Evolutionary conservation across 2,888 invertebrate genomes (phyloP), one percentile per base, ranked within the genome.

Genomic region (Nudaria mundana): DNA sequence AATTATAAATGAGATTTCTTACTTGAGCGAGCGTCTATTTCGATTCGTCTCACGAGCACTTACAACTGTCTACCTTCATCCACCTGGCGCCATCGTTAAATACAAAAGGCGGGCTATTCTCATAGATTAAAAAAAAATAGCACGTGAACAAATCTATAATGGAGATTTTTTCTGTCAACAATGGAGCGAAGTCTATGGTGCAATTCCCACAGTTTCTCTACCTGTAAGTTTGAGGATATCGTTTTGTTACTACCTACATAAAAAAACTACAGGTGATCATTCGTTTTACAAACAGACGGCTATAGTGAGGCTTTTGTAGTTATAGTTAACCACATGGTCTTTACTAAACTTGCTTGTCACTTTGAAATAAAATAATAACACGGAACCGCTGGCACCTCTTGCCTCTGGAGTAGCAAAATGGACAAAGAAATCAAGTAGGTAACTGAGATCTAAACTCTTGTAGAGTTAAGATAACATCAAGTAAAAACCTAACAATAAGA

Each of bases 131-230:
- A 39, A 52, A 54, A 61, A 60, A 54, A 53, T 35, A 59, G 69
- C 71, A 68, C 68, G 66, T 65, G 70, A 25, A 52, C 28, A 7
- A 43, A 43, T 47, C 44, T 40, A 37, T 51, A 31, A 30, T 40
- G 46, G 31, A 30, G 37, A 34, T 22, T 30, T 33, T 45, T 59
- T 44, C 54, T 58, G 28, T 30, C 22, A 30, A 51, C 56, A 57
- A 56, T 54, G 30, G 29, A n/a, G 16, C 37, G 23, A 33, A 20
- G 4, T 5, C 2, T 20, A 5, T 31, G 37, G 40, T 50, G 42
- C 38, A 34, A 39, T 76, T 80, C 80, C 65, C 80, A 80, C 72
- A 76, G 74, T 72, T 72, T 74, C 71, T 68, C 69, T 74, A 68
- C 68, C 71, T 74, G 58, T 49, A 46, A 46, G 29, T 37, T 14